These are phyloP conservation scores for Rhagonycha fulva DNA, from an alignment of 2,888 invertebrate species.

Conservation along the genomic window DNA sequence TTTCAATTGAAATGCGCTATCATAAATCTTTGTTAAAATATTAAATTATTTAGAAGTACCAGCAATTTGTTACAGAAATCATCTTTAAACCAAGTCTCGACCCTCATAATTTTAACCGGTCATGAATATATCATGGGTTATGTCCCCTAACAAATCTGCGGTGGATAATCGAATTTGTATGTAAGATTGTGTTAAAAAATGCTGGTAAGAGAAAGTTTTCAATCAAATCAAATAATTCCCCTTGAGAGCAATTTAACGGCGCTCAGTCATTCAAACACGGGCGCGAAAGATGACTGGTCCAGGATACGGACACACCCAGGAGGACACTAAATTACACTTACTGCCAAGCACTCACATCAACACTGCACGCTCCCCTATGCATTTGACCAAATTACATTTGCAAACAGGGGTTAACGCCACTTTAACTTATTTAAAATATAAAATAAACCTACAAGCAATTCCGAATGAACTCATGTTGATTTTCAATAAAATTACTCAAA, in stretches of 20 bases:
- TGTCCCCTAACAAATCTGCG: constrained; percentile 55
- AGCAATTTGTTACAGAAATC: constrained; percentile 54
- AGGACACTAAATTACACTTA: constrained; percentile 58
- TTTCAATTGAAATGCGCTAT: constrained; percentile 16
- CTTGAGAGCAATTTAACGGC: constrained; percentile 72
- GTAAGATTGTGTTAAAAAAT: constrained; percentile 53
- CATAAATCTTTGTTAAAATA: constrained; percentile 48
- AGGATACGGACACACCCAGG: constrained; percentile 46
- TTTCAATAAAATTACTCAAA: constrained; percentile 19
- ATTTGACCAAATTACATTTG: constrained; percentile 54
- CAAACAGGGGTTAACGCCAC: constrained; percentile 52
- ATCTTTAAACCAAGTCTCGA: constrained; percentile 50
- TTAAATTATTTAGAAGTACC: constrained; percentile 53
- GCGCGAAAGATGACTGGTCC: constrained; percentile 42
- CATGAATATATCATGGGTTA: constrained; percentile 53
- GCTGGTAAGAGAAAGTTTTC: constrained; percentile 58
- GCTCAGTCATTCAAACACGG: constrained; percentile 57
- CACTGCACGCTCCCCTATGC: constrained; percentile 54
- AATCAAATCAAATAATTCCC: constrained; percentile 77
- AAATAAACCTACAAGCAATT: constrained; percentile 26
- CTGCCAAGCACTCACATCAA: constrained; percentile 55
- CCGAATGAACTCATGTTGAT: background rate
- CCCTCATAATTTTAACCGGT: constrained; percentile 52
- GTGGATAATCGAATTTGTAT: constrained; percentile 57
- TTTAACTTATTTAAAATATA: constrained; percentile 40